Conservation (phyloP, 2,888 invertebrate genomes). For the Nephrotoma appendiculata region DNA sequence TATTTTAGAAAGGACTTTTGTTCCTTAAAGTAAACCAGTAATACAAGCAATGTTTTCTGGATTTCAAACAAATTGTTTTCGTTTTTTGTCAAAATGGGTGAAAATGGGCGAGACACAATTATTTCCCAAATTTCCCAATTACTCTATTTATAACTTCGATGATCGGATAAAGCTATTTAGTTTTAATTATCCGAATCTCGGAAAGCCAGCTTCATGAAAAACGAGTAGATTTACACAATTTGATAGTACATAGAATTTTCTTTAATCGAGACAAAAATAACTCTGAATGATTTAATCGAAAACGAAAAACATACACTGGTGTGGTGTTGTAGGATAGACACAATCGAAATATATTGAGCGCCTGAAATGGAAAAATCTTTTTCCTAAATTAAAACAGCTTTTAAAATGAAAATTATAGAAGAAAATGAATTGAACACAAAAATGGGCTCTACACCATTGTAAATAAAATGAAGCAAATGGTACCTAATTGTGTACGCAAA, state of each 20-base stretch:
- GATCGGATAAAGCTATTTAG: too few species aligned
- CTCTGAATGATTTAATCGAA: background rate
- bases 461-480: background rate
- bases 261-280: background rate
- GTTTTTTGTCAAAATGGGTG: too few species aligned
- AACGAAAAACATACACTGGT: background rate
- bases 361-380: background rate
- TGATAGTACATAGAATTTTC: background rate
- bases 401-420: background rate
- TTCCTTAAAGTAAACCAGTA: too few species aligned
- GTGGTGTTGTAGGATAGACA: background rate
- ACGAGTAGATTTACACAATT: too few species aligned
- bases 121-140: too few species aligned
- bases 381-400: background rate
- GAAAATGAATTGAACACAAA: background rate
- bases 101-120: too few species aligned
- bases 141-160: too few species aligned
- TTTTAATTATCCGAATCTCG: too few species aligned
- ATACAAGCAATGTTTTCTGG: too few species aligned
- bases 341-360: background rate
- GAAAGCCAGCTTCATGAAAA: too few species aligned
- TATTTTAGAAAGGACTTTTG: too few species aligned
- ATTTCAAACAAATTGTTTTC: too few species aligned
- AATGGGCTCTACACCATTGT: background rate
- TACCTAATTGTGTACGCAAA: background rate